Percentiles rank a stretch among this genome's conserved stretches.
These are phyloP conservation scores for Philaenus spumarius DNA, from an alignment of 1,140 invertebrate species.

Conservation along the genomic window DNA sequence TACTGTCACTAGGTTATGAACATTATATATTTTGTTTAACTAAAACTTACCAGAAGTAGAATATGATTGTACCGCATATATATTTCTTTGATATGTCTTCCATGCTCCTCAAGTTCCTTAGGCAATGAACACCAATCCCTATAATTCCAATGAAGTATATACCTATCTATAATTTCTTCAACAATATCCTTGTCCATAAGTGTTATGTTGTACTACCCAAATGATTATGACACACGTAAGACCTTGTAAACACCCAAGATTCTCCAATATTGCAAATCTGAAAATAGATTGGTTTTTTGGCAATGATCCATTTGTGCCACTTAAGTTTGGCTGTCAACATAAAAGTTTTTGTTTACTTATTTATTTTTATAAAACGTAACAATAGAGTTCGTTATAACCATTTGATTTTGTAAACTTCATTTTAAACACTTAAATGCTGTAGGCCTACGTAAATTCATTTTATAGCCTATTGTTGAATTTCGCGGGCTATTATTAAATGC, in stretches of 20 bases:
- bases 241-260: neutral
- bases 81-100: constrained; percentile 15
- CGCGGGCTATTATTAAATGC: too few species aligned
- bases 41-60: constrained; percentile 1
- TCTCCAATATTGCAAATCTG: constrained; percentile 9
- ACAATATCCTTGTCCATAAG: constrained; percentile 5
- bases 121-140: constrained; percentile 7
- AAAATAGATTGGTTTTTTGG: constrained; percentile 12
- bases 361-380: too few species aligned
- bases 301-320: neutral
- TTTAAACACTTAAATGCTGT: too few species aligned
- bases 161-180: constrained; percentile 13
- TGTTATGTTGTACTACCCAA: neutral
- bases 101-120: constrained; percentile 9
- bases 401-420: too few species aligned
- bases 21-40: too few species aligned
- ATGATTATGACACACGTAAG: neutral
- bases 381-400: too few species aligned
- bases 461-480: too few species aligned
- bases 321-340: too few species aligned
- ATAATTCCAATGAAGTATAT: constrained; percentile 19
- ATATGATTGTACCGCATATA: constrained; percentile 15
- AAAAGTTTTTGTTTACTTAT: too few species aligned
- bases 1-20: too few species aligned
- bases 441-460: too few species aligned